Evolutionary conservation across 2,888 invertebrate species (phyloP).

Genomic region (Lepeophtheirus nordmannii): DNA sequence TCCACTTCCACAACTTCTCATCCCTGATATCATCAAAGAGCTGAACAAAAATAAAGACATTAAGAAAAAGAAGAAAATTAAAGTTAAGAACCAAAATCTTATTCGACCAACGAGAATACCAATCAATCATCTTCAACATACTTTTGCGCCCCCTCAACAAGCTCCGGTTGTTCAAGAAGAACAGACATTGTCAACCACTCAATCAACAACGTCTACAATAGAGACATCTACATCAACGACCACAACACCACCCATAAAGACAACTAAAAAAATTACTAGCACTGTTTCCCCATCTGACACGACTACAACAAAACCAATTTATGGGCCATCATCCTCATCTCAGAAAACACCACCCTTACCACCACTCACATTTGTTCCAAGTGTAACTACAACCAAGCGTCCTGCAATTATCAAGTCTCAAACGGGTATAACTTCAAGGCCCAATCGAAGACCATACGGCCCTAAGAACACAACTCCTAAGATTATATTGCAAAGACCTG

Average conservation of each 20-base stretch:
- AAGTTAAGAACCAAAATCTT: too few relatives aligned
- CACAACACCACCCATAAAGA: slow-evolving; percentile 25
- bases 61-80: too few relatives aligned
- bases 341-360: neutral
- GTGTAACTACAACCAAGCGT: slow-evolving; percentile 29
- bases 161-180: slow-evolving; percentile 34
- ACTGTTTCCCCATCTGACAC: slow-evolving; percentile 27
- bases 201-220: slow-evolving; percentile 26
- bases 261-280: slow-evolving; percentile 26
- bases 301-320: slow-evolving; percentile 23
- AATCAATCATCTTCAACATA: slow-evolving; percentile 16
- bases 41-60: too few relatives aligned
- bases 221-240: slow-evolving; percentile 26
- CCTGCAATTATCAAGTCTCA: slow-evolving; percentile 13
- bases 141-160: slow-evolving; percentile 34
- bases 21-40: slow-evolving; percentile 30
- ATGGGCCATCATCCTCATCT: slow-evolving; percentile 9
- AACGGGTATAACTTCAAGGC: too few relatives aligned
- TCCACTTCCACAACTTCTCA: slow-evolving; percentile 56
- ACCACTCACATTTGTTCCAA: slow-evolving; percentile 26
- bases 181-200: slow-evolving; percentile 39
- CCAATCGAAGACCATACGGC: too few relatives aligned
- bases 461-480: too few relatives aligned
- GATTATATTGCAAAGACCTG: too few relatives aligned
- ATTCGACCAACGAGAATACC: too few relatives aligned